Base-by-base conservation (phyloP, 2,113 vertebrate species). In the Elephantulus edwardii region DNA sequence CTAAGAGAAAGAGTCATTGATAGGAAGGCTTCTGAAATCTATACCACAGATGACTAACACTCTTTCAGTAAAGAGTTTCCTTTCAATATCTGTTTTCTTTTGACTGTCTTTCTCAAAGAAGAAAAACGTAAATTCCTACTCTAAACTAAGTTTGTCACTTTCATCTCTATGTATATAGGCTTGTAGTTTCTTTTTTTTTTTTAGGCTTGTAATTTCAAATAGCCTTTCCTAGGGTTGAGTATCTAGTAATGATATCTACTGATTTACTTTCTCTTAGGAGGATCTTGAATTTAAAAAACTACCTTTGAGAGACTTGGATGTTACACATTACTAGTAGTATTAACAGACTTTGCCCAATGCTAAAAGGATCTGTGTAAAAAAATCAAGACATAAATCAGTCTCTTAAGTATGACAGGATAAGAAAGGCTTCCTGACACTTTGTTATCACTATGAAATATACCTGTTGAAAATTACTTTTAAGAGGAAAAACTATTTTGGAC, bases 61-160 rank as follows among this genome's bases (percentile, higher is more conserved):
- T 22, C 30, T 86, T 79, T 74, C 24, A 20, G 54, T 86, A 28
- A 88, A 16, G n/a, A 81, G 19, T 64, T 89, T 86, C 48, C 86
- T 85, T 91, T 85, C 24, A 82, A 44, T 28, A 13, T 94, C n/a
- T 82, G 35, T 64, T 82, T 86, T 89, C 35, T 30, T 71, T 88
- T 85, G 35, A 11, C 89, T 66, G 40, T 83, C 56, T 22, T 40
- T 64, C 82, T 64, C 42, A 83, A 68, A 74, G 56, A 84, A 44
- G 66, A 80, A 87, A 64, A 35, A 82, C 35, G 78, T 35, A 78
- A 38, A 50, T 78, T 19, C 42, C 48, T 76, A 13, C 64, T n/a
- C 9, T 33, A 42, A n/a, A 50, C n/a, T 72, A 72, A 13, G 38
- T 74, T 83, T 83, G 13, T 66, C 42, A 42, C 70, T 54, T 83